phyloP scores from a whole-genome alignment of 2,113 vertebrate species.

The Sphaerodactylus townsendi region DNA sequence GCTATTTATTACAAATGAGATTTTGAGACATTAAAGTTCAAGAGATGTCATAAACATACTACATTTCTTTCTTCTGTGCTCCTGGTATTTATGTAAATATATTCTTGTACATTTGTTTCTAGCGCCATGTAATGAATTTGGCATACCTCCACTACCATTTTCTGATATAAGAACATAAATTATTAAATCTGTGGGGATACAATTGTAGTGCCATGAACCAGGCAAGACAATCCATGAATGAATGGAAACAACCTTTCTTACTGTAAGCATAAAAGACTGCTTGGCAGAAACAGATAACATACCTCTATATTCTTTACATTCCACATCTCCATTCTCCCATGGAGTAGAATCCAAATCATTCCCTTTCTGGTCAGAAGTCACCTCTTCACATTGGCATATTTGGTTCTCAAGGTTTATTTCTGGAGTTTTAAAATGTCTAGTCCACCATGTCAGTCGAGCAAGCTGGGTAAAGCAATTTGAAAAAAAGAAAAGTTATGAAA shows the following conservation, averaged over 20 bases:
- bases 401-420: constrained; percentile 48
- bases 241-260: background rate
- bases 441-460: constrained; percentile 89
- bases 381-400: constrained; percentile 10
- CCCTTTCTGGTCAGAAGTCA: fast-evolving
- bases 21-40: background rate
- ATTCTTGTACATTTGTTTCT: background rate
- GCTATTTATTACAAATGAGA: too few relatives aligned
- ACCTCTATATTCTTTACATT: fast-evolving
- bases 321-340: background rate
- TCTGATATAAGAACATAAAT: background rate
- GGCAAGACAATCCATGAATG: background rate
- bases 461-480: constrained; percentile 71
- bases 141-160: background rate
- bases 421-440: constrained; percentile 70
- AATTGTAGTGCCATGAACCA: background rate
- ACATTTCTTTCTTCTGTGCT: background rate
- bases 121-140: background rate
- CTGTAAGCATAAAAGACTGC: background rate
- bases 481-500: background rate
- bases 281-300: constrained; percentile 32
- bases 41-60: background rate
- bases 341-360: fast-evolving
- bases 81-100: background rate
- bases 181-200: background rate